Evolutionary conservation across 2,797 vertebrate species (phyloP), one percentile per base, ranked within the genome.

Genomic region (Platyrinchus mystaceus): DNA sequence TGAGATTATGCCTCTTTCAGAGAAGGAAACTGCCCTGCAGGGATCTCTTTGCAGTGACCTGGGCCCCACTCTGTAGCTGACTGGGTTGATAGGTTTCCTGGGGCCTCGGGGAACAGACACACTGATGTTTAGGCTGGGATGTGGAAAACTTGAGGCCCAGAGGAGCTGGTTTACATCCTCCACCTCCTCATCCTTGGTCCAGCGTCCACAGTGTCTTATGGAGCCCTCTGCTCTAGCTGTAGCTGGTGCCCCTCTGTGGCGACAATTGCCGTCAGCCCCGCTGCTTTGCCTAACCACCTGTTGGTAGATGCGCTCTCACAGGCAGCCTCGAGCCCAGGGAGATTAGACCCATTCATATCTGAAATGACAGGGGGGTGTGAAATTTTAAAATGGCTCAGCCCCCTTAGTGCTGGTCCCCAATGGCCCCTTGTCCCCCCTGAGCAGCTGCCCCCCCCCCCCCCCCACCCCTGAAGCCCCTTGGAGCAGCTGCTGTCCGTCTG

Each of bases 401-500:
- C 46, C 68, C 32, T 68, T n/a, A 30, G 36, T 68, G n/a, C 47
- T 28, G 28, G 55, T 68, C 63, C 74, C 70, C 87, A 36, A 41
- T 1, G 2, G 90, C 90, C 36, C 67, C 55, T 9, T 5, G 6
- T 32, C 18, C 62, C 47, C 44, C 43, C 47, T 24, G 67, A 87
- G 69, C 89, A 93, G 83, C 89, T 94, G 84, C 86, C 58, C 58
- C 50, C 43, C 52, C 58, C 50, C 43, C 52, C 41, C 53, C 34
- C 46, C 75, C 70, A 50, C 6, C 41, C 52, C 5, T 14, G 81
- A 84, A 96, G 83, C 81, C n/a, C 26, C 75, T 62, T 34, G 75
- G 92, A 97, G 92, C 98, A 98, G 98, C 98, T 98, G 98, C 92
- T 94, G 86, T 92, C 94, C 50, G 80, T 89, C 96, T 95, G 96